phyloP scores from a whole-genome alignment of 2,113 vertebrate species.

The Narcine bancroftii region DNA sequence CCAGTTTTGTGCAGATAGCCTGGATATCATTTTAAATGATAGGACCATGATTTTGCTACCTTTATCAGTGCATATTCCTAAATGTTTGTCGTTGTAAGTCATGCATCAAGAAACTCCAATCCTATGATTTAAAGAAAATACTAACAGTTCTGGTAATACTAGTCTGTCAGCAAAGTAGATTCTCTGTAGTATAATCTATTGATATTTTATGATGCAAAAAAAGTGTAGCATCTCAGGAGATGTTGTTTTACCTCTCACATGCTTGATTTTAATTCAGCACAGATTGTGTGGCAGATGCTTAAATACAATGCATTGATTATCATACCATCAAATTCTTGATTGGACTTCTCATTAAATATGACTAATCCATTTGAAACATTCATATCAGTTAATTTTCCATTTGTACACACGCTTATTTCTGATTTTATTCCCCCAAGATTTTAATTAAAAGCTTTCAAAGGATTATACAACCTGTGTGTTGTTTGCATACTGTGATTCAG shows the following conservation, averaged over 20 bases:
- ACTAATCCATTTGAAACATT: not conserved
- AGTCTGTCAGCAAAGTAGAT: not conserved
- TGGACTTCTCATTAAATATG: not conserved
- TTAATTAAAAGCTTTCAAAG: slow-evolving; percentile 4
- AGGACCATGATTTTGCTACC: not conserved
- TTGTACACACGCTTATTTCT: not conserved
- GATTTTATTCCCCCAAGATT: not conserved
- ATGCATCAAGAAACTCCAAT: not conserved
- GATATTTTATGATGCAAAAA: not conserved
- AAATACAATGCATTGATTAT: not conserved
- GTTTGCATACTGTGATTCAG: not conserved
- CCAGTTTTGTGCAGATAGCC: not conserved
- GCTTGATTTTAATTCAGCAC: not conserved
- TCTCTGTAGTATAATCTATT: not conserved
- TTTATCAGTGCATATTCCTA: not conserved
- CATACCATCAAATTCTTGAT: not conserved
- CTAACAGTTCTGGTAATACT: not conserved
- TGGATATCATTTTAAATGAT: not conserved
- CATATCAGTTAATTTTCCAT: not conserved
- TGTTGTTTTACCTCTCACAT: not conserved
- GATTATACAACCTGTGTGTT: not conserved
- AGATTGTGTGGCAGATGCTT: not conserved
- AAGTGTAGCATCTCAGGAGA: not conserved
- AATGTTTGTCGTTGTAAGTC: not conserved
- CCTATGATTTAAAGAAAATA: not conserved